Percentiles rank a stretch among this genome's conserved stretches.
Conservation (phyloP, 2,888 invertebrate genomes). For the Apodemia duryi region DNA sequence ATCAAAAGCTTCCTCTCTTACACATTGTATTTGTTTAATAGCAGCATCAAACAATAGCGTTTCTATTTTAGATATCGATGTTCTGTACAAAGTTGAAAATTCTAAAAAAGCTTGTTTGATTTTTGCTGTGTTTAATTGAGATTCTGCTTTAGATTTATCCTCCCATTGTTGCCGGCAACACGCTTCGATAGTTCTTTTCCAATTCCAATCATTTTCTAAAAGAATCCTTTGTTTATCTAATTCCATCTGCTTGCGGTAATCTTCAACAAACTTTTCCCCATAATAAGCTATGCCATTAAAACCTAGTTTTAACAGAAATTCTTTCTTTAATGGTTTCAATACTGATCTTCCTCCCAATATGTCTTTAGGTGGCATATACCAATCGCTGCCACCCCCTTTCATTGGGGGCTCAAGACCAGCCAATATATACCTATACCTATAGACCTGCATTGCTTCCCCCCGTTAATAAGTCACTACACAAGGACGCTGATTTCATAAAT, state of each 20-base stretch:
- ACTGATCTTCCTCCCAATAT: slow-evolving; percentile 50
- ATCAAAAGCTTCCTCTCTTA: slow-evolving; percentile 39
- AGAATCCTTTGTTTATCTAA: slow-evolving; percentile 42
- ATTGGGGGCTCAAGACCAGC: slow-evolving; percentile 63
- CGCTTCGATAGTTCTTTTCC: slow-evolving; percentile 44
- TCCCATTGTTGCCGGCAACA: slow-evolving; percentile 41
- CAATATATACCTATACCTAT: too few species aligned
- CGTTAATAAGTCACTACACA: too few species aligned
- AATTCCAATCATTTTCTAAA: slow-evolving; percentile 44
- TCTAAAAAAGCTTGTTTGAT: slow-evolving; percentile 49
- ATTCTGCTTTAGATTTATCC: slow-evolving; percentile 37
- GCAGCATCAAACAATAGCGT: slow-evolving; percentile 48
- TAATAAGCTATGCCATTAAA: slow-evolving; percentile 47
- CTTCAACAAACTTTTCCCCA: slow-evolving; percentile 42
- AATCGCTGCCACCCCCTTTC: slow-evolving; percentile 60
- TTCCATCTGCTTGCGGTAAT: slow-evolving; percentile 42
- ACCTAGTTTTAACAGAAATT: slow-evolving; percentile 47
- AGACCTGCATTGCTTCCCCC: too few species aligned
- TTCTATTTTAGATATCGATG: slow-evolving; percentile 54
- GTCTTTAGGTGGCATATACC: slow-evolving; percentile 58
- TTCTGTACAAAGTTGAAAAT: slow-evolving; percentile 47
- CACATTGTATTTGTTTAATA: slow-evolving; percentile 45
- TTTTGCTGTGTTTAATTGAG: slow-evolving; percentile 43
- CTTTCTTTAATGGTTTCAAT: slow-evolving; percentile 50
- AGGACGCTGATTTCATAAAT: too few species aligned